Base-by-base conservation (phyloP, 1,140 invertebrate genomes). In the Papilio polytes region DNA sequence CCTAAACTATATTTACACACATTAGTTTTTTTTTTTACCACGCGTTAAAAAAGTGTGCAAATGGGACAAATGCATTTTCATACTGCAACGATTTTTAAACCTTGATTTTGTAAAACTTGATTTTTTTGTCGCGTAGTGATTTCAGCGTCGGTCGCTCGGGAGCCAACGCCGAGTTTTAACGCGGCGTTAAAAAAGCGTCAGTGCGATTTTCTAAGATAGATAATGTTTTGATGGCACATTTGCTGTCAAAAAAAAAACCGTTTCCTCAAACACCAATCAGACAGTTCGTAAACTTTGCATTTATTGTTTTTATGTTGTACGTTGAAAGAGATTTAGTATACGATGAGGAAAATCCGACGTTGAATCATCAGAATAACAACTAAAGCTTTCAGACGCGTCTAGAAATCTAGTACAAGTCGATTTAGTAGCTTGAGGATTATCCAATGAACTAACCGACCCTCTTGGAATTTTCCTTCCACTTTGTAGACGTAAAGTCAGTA, bases 351-450 rank as follows among this genome's bases (percentile, higher is more conserved):
- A 70, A 70, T 70, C 26, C 9, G 12, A 70, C 26, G 26, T 70
- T 70, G 63, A 70, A 70, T 70, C 63, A 70, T 70, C 26, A 70
- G 63, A 70, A 70, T 70, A 70, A 70, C 63, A 70, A 70, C 13
- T 70, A 70, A 70, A 70, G 63, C 63, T 70, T 70, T 70, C 63
- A 70, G 13, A 36, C n/a, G 26, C 22, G 59, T 70, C 63, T 70
- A 70, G 63, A 31, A 36, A 70, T 70, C 63, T 70, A 70, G 63
- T 70, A 70, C 63, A 70, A 36, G 22, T 70, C 26, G 26, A 70
- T 70, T 70, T 70, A 70, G 63, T 31, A 31, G 13, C 63, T 18
- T 31, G 12, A 70, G 26, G 63, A 26, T 70, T 70, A 70, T 15
- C 22, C 26, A 70, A 6, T 7, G 63, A 70, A 70, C 59, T 26